These are phyloP conservation scores for Epistrophella euchroma DNA, from an alignment of 2,888 invertebrate species.

Conservation along the genomic window DNA sequence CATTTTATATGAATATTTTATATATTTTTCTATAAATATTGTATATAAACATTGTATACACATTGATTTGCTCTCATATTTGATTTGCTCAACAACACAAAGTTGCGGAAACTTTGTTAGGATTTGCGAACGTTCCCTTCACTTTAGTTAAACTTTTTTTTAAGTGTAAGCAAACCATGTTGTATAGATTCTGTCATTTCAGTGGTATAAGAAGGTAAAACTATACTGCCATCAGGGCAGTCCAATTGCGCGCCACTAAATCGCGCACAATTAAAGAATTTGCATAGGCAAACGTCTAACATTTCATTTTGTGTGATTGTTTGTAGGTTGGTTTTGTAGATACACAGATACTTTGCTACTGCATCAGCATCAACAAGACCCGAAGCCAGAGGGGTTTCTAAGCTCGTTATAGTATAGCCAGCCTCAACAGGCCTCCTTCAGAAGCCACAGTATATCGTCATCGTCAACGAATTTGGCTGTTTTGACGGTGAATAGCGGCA, in stretches of 20 bases:
- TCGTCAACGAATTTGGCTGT: constrained; percentile 70
- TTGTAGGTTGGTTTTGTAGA: constrained; percentile 53
- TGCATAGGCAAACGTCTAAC: constrained; percentile 76
- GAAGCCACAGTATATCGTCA: constrained; percentile 48
- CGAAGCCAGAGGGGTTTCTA: constrained; percentile 29
- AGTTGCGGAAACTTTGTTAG: too few species aligned
- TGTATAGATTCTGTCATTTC: constrained; percentile 20
- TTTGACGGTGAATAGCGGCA: constrained; percentile 62
- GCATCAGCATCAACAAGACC: constrained; percentile 11
- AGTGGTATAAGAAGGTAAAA: constrained; percentile 24
- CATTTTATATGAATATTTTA: too few species aligned
- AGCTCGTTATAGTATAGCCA: constrained; percentile 30
- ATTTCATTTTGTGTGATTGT: constrained; percentile 73
- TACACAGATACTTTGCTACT: constrained; percentile 41
- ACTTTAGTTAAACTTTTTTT: not conserved
- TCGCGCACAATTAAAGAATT: constrained; percentile 76
- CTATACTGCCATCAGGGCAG: constrained; percentile 54
- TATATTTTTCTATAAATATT: too few species aligned
- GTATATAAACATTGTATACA: too few species aligned
- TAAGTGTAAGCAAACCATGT: not conserved
- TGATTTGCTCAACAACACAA: too few species aligned
- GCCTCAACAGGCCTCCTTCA: constrained; percentile 47
- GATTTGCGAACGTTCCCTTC: too few species aligned
- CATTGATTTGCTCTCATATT: too few species aligned
- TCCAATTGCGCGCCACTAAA: constrained; percentile 75